These are phyloP conservation scores for Neosilurus hyrtlii DNA, from an alignment of 2,797 vertebrate species.

Conservation along the genomic window DNA sequence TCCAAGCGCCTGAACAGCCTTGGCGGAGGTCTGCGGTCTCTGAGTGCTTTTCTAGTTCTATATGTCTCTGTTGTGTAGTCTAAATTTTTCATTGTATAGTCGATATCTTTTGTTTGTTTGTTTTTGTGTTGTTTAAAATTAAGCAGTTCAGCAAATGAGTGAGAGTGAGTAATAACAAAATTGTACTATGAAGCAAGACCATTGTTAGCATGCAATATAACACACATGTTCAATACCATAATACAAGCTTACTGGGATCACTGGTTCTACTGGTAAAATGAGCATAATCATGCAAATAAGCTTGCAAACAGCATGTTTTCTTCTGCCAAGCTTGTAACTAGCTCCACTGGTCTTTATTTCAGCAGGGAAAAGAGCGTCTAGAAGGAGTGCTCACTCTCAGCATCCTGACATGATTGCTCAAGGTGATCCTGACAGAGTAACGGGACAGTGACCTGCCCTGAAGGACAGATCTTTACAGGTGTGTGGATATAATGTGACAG, in stretches of 20 bases:
- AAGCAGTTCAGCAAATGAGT: too few relatives aligned
- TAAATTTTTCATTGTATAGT: too few relatives aligned
- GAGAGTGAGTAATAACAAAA: too few relatives aligned
- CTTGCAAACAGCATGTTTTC: background rate
- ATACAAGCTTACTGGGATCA: background rate
- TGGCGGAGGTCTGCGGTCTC: too few relatives aligned
- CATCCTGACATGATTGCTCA: conserved; percentile 18
- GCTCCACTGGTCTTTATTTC: background rate
- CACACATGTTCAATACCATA: background rate
- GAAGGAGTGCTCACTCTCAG: background rate
- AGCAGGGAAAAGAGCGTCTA: background rate
- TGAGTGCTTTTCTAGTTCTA: too few relatives aligned
- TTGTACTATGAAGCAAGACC: background rate
- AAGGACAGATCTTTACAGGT: conserved; percentile 19
- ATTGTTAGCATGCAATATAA: background rate
- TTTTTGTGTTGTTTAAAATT: too few relatives aligned
- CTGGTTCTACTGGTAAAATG: background rate
- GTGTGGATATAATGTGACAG: conserved; percentile 32
- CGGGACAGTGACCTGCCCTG: background rate
- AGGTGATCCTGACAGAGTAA: conserved; percentile 8
- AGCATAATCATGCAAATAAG: background rate
- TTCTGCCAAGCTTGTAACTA: background rate
- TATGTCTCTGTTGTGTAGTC: too few relatives aligned
- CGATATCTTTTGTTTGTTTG: too few relatives aligned
- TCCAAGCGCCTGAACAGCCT: too few relatives aligned